Base-by-base conservation (phyloP, 2,113 vertebrate genomes). In the Pangasianodon gigas region DNA sequence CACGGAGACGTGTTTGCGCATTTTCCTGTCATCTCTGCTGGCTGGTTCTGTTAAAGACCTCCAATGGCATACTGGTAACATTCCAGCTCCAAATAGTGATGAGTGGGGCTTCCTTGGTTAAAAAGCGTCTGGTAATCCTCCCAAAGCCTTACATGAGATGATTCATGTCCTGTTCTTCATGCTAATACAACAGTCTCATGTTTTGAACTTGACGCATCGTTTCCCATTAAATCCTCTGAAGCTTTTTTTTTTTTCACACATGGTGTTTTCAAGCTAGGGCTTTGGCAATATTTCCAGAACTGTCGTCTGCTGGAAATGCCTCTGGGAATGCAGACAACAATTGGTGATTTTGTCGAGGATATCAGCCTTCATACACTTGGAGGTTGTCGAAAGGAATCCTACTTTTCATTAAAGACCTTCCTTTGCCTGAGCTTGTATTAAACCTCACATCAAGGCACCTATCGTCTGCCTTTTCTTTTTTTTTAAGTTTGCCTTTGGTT, bases 241-340 rank as follows among this genome's bases (percentile, higher is more conserved):
- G 56, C 16, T 56, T 54, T 87, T n/a, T 67, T 86, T 32, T 87
- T 21, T 60, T 54, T 26, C n/a, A 77, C 71, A 46, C 51, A 26
- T 18, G 41, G 29, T 52, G 74, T 89, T 87, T 91, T 90, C 44
- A 81, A 88, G 89, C 88, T 62, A 44, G 86, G 65, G 67, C 58
- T 88, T 86, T 90, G 87, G 87, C 77, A 60, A 41, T 3, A 26
- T 89, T 90, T 83, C 58, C 44, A 41, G 26, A 29, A 26, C 32
- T 67, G 56, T 87, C 74, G 89, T 92, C 91, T 91, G 90, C 83
- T 83, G 46, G 83, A 90, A 88, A 60, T 48, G 89, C 89, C 91
- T 92, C 79, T 18, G 88, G 89, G 91, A 60, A 71, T 3, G 16
- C 60, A 84, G 89, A 87, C 88, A 84, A 65, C 24, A 83, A 89